Percentiles rank a stretch among this genome's conserved stretches.
phyloP scores from a whole-genome alignment of 2,113 vertebrate species.

The Rhipidura dahli region DNA sequence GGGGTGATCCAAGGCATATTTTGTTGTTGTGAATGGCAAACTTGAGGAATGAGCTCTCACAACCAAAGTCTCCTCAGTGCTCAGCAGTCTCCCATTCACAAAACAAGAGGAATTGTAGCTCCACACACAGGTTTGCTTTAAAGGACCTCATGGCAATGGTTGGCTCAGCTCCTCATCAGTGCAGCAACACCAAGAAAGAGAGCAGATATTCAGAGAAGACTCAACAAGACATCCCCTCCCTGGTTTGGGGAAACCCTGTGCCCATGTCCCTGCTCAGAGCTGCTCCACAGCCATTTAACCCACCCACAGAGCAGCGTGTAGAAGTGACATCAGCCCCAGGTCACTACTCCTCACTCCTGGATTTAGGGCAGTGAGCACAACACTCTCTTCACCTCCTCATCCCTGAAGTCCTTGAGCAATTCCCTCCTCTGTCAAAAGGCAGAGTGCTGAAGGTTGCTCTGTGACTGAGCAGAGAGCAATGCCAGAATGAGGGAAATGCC shows the following conservation, averaged over 20 bases:
- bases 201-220: neutral
- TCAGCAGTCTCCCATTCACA: neutral
- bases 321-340: constrained; percentile 4
- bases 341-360: neutral
- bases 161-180: neutral
- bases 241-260: neutral
- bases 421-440: constrained; percentile 10
- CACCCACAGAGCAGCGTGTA: neutral
- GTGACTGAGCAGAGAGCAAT: neutral
- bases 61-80: neutral
- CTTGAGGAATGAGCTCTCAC: neutral
- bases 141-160: fast-evolving
- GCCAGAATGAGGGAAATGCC: constrained; percentile 45
- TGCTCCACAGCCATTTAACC: neutral
- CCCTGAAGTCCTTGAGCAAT: neutral
- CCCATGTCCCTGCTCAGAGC: neutral
- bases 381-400: neutral
- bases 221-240: neutral
- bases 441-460: neutral
- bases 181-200: neutral
- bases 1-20: neutral
- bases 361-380: neutral
- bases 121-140: neutral
- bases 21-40: neutral
- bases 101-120: neutral